Base-by-base conservation (phyloP, 2,113 vertebrate genomes). In the Anoplopoma fimbria region DNA sequence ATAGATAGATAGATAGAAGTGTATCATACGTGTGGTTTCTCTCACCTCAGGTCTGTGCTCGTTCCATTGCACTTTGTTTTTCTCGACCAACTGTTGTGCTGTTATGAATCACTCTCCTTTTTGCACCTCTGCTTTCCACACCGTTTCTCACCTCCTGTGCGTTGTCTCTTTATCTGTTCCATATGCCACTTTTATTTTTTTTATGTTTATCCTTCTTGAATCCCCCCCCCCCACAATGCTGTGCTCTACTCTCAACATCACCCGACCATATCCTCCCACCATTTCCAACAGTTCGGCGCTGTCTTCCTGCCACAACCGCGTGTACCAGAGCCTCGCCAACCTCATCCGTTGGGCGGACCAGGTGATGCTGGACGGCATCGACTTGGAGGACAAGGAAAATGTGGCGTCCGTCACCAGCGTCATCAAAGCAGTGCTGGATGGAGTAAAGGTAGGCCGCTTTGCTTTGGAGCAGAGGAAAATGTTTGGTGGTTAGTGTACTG, bases 261-360 rank as follows among this genome's bases (percentile, higher is more conserved):
- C 33, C 29, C 19, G 51, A 29, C 42, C 49, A 9, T 49, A 1
- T 21, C 67, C n/a, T 49, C 29, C 1, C 23, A 9, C 33, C 23
- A 9, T 63, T n/a, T 33, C 63, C 75, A 57, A 14, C 87, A 99
- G 98, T 77, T 97, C 98, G 9, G 98, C 98, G 23, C 94, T 99
- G 87, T 97, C 97, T 0, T 99, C 98, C 75, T 99, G 98, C 94
- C 97, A 98, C 25, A 98, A 96, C 92, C 96, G 97, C 0, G 98
- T 99, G 23, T 99, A 98, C 92, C 98, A 99, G 93, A 99, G 98
- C 81, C 95, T 99, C 71, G 98, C 97, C 85, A 99, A 99, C 86
- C 97, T 99, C 3, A 99, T 99, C 53, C 97, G 97, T 42, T 99
- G 98, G 98, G 98, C 98, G 3, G 98, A 99, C 79, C 97, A 98